These are phyloP conservation scores for Diaphora mendica DNA, from an alignment of 2,888 invertebrate genomes.

Conservation along the genomic window DNA sequence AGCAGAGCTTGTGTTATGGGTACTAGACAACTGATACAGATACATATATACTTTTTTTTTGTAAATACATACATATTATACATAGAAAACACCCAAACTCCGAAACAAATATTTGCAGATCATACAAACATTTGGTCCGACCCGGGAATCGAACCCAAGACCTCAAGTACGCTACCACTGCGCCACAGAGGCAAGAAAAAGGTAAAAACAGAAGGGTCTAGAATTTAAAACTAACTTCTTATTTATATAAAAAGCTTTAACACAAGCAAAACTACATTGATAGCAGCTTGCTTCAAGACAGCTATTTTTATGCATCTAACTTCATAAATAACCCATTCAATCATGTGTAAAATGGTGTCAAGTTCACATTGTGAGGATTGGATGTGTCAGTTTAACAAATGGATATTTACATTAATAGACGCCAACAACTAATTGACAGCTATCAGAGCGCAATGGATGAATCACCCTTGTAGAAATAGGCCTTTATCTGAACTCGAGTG, in stretches of 20 bases:
- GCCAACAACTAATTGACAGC: constrained; percentile 18
- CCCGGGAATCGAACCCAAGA: no score
- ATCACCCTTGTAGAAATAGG: constrained; percentile 7
- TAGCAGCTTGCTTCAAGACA: background rate
- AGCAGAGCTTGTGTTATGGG: no score
- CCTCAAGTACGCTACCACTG: no score
- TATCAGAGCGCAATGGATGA: constrained; percentile 21
- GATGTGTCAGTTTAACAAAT: constrained; percentile 24
- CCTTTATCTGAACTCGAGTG: background rate
- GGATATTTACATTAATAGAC: constrained; percentile 32
- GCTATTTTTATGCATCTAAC: constrained; percentile 4
- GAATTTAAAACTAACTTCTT: no score
- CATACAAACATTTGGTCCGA: no score
- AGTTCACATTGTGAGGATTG: constrained; percentile 27
- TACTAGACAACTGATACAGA: no score
- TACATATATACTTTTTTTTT: no score
- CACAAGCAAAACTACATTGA: background rate
- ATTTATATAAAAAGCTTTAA: background rate
- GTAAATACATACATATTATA: no score
- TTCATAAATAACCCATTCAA: constrained; percentile 16
- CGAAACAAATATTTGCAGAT: no score
- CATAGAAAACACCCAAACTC: no score
- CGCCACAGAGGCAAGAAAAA: no score
- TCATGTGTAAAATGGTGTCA: constrained; percentile 24
- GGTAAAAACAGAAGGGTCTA: no score